These are phyloP conservation scores for Himalopsyche kuldschensis DNA, from an alignment of 2,888 invertebrate species.

Conservation along the genomic window DNA sequence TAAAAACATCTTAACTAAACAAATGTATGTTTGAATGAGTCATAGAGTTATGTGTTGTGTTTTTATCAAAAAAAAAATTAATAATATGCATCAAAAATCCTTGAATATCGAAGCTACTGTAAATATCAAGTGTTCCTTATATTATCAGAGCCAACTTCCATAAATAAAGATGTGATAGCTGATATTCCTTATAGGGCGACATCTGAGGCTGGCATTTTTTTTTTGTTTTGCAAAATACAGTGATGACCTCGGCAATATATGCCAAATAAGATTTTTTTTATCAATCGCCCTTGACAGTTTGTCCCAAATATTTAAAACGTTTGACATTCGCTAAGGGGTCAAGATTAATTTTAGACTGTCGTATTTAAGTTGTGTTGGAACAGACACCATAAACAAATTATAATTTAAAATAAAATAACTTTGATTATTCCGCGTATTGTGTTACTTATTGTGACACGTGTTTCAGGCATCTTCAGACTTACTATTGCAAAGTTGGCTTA, in stretches of 20 bases:
- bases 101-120: neutral
- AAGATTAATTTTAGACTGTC: neutral
- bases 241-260: neutral
- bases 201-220: neutral
- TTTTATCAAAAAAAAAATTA: neutral
- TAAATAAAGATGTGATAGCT: neutral
- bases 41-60: too few species aligned
- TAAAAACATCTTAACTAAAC: too few species aligned
- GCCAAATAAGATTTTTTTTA: neutral
- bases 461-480: too few species aligned
- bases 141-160: neutral
- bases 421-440: too few species aligned
- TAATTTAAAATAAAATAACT: too few species aligned
- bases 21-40: too few species aligned
- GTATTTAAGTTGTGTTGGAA: neutral
- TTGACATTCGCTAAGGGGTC: neutral
- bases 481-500: too few species aligned
- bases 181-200: neutral
- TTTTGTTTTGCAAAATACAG: neutral
- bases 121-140: neutral
- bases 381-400: neutral
- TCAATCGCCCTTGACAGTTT: neutral
- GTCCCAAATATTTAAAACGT: neutral
- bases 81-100: neutral
- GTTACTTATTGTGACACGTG: too few species aligned